Conservation (phyloP, 2,797 vertebrate genomes). For the Ciconia nigra region DNA sequence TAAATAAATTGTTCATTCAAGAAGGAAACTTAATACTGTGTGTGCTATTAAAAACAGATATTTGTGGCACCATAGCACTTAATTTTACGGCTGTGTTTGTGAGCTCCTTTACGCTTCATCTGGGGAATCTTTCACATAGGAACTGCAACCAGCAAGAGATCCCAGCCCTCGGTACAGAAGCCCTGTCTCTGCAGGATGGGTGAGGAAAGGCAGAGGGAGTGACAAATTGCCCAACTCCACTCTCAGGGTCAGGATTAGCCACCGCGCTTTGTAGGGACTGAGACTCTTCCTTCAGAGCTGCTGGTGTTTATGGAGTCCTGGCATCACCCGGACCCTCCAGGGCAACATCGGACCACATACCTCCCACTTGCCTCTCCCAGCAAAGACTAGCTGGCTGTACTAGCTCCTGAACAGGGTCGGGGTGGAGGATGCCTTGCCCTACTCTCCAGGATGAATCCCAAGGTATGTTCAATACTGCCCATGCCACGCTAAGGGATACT, state of each 20-base stretch:
- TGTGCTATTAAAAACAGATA: neutral
- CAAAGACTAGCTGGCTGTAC: neutral
- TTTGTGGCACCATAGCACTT: neutral
- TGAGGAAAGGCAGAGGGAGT: neutral
- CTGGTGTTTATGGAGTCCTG: neutral
- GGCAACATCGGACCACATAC: accelerated
- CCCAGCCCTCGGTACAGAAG: neutral
- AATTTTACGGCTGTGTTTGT: constrained; percentile 23
- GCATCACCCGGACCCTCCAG: neutral
- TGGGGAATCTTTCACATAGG: neutral
- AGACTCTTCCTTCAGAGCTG: neutral
- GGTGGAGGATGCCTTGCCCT: neutral
- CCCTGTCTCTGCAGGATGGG: neutral
- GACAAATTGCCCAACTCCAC: neutral
- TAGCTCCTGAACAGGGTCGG: accelerated
- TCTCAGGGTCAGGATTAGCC: neutral
- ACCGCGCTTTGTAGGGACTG: neutral
- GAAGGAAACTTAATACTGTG: neutral
- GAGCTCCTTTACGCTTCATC: neutral
- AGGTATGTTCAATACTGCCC: neutral
- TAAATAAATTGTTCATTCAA: neutral
- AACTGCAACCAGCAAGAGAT: neutral
- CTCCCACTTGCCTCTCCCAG: neutral
- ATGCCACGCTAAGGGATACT: accelerated
- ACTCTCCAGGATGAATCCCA: neutral